Evolutionary conservation across 2,888 invertebrate genomes (phyloP).

Genomic region (Leucophora obtusa): DNA sequence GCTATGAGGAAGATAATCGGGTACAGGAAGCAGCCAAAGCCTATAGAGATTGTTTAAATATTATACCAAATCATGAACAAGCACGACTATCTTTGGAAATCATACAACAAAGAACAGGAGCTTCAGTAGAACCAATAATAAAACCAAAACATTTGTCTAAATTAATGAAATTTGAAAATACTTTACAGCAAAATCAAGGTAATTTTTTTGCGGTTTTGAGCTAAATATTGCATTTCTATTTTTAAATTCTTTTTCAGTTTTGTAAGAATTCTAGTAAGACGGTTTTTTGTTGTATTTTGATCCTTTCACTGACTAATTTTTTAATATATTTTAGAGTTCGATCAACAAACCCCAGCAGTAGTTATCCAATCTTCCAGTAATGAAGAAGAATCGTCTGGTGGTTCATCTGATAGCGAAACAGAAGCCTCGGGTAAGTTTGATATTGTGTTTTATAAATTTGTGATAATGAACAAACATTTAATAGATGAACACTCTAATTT

Average conservation of each 20-base stretch:
- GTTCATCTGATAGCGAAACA: slow-evolving; percentile 41
- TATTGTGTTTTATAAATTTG: not conserved
- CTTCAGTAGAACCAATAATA: slow-evolving; percentile 64
- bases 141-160: not conserved
- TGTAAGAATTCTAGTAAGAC: not conserved
- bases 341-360: slow-evolving; percentile 38
- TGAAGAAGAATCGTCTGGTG: slow-evolving; percentile 50
- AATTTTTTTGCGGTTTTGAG: not conserved
- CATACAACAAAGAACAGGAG: slow-evolving; percentile 83
- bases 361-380: slow-evolving; percentile 52
- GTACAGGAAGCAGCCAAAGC: slow-evolving; percentile 90
- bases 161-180: not conserved
- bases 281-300: not conserved
- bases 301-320: not conserved
- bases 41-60: slow-evolving; percentile 89
- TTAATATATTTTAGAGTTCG: slow-evolving; percentile 45
- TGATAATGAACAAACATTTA: slow-evolving; percentile 1
- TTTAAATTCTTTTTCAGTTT: not conserved
- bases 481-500: slow-evolving; percentile 11
- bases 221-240: not conserved
- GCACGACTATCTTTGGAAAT: slow-evolving; percentile 91
- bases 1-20: slow-evolving; percentile 92
- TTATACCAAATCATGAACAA: slow-evolving; percentile 92
- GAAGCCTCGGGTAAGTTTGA: slow-evolving; percentile 47
- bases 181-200: slow-evolving; percentile 45